Evolutionary conservation across 2,888 invertebrate genomes (phyloP).

Genomic region (Dicycla oo): DNA sequence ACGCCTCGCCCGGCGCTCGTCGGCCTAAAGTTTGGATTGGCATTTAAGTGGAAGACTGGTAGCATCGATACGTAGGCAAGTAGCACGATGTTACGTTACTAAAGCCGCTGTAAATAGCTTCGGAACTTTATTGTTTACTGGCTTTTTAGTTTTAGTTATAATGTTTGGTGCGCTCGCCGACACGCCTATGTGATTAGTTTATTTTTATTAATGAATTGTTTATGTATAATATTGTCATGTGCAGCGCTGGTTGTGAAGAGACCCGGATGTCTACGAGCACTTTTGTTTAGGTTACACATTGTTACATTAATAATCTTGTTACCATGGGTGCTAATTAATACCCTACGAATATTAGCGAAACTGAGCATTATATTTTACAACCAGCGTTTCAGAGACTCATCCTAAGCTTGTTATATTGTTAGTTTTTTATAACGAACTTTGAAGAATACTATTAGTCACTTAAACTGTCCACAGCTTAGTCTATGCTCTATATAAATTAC

Average conservation of each 20-base stretch:
- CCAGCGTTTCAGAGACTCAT: conserved; percentile 50
- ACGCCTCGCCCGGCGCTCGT: conserved; percentile 31
- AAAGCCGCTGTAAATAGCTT: conserved; percentile 81
- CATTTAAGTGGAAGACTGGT: conserved; percentile 86
- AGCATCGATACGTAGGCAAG: conserved; percentile 67
- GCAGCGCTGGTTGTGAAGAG: conserved; percentile 53
- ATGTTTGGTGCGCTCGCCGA: conserved; percentile 51
- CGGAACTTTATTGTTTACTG: conserved; percentile 59
- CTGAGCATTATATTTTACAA: conserved; percentile 35
- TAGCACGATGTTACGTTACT: conserved; percentile 65
- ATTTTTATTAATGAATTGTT: conserved; percentile 60
- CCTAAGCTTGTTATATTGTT: conserved; percentile 60
- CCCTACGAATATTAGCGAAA: conserved; percentile 21
- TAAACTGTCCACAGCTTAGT: conserved; percentile 24
- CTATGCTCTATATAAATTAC: conserved; percentile 43
- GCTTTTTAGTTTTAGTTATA: conserved; percentile 59
- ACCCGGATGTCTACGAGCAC: conserved; percentile 9
- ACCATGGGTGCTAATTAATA: conserved; percentile 56
- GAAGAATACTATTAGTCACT: conserved; percentile 54
- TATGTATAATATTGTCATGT: conserved; percentile 63
- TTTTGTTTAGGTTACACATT: conserved; percentile 40
- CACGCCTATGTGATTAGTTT: conserved; percentile 54
- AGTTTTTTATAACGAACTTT: conserved; percentile 57
- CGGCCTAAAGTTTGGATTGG: conserved; percentile 75
- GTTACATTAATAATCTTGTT: conserved; percentile 54